Base-by-base conservation (phyloP, 1,140 invertebrate species). In the Calosoma granatense region DNA sequence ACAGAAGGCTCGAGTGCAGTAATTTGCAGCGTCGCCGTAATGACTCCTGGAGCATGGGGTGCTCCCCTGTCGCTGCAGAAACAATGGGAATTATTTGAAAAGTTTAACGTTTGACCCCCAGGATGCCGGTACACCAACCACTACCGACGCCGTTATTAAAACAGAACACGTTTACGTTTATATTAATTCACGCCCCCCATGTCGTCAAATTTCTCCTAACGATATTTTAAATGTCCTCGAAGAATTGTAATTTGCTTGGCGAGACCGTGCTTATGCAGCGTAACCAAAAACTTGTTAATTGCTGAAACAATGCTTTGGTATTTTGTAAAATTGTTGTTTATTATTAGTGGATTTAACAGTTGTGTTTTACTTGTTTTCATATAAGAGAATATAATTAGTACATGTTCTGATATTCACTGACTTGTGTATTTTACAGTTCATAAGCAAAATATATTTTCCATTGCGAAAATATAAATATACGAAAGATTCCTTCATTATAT, bases 1-100 rank as follows among this genome's bases (percentile, higher is more conserved):
- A 47, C 41, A 9, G 41, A 3, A 36, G 3, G 41, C 41, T 17
- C 41, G 15, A 47, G 41, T 47, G 41, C 41, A 47, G 15, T 47
- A 47, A 47, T 47, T 47, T 70, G 67, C 65, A 70, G 62, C 66
- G 72, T 73, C 73, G 71, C 72, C 71, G 59, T 65, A 72, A 72
- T 71, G 73, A 74, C 72, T 64, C 64, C 65, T n/a, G n/a, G n/a
- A 61, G 66, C 72, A 70, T 69, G 70, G 72, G 73, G 72, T 71
- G 70, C n/a, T 70, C 70, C 67, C 64, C 68, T 63, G 63, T 67
- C 65, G 65, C 70, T 67, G 41, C 17, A 12, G 41, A 47, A 47
- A 47, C 41, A 47, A 17, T 47, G 17, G 41, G 41, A 47, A 47
- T 47, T 17, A 47, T 47, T 47, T 30, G 26, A 30, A 30, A 30